Evolutionary conservation across 2,888 invertebrate species (phyloP).

Genomic region (Leistus spinibarbis): DNA sequence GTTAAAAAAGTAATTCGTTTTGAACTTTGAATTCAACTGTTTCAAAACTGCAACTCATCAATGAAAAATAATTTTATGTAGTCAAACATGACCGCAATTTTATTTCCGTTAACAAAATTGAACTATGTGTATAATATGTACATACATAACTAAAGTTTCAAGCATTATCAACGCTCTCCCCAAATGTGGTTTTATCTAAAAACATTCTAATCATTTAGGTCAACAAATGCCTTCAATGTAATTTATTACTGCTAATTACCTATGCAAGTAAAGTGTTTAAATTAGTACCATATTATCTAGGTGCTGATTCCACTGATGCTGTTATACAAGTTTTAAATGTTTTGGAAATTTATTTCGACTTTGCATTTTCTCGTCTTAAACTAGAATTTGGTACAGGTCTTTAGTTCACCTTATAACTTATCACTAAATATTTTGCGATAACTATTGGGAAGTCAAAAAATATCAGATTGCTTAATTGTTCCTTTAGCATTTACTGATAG

Average conservation of each 20-base stretch:
- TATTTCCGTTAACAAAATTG: not conserved
- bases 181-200: not conserved
- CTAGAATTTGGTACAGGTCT: no score
- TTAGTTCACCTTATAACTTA: no score
- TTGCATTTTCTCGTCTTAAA: no score
- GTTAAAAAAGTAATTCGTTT: no score
- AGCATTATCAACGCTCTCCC: no score
- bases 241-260: not conserved
- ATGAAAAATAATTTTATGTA: not conserved
- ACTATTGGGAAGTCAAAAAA: no score
- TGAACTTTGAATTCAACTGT: no score
- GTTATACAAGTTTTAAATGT: not conserved
- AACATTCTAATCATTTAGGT: not conserved
- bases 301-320: not conserved
- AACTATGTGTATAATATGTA: not conserved
- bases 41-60: not conserved
- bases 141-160: no score
- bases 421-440: no score
- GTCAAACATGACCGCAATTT: not conserved
- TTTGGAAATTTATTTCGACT: no score
- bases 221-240: not conserved
- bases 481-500: no score
- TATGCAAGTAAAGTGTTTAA: not conserved
- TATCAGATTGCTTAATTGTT: no score
- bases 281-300: not conserved